These are phyloP conservation scores for Mandrillus leucophaeus DNA, from an alignment of 2,113 vertebrate species.

Conservation along the genomic window DNA sequence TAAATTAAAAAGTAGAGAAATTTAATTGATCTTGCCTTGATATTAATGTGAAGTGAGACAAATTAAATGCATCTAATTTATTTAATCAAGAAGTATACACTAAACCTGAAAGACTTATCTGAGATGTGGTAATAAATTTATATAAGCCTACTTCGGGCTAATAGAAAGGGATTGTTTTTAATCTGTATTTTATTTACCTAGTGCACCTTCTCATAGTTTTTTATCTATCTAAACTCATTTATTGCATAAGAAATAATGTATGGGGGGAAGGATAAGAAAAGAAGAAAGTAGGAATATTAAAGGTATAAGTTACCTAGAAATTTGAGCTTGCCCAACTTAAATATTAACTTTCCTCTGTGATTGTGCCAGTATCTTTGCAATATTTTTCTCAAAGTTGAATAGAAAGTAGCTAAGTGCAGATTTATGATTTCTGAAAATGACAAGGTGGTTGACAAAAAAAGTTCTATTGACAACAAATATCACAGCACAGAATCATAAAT, in stretches of 20 bases:
- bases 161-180: background rate
- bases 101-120: background rate
- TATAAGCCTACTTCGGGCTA: background rate
- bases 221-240: background rate
- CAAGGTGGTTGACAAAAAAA: background rate
- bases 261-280: background rate
- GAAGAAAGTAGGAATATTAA: background rate
- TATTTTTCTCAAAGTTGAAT: background rate
- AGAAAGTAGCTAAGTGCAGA: background rate
- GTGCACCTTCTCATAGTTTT: background rate
- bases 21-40: background rate
- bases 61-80: background rate
- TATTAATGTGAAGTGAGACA: background rate
- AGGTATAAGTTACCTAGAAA: background rate
- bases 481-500: background rate
- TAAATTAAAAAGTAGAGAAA: conserved; percentile 4
- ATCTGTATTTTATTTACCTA: background rate
- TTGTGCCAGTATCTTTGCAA: background rate
- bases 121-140: background rate
- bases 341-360: background rate
- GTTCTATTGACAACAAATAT: background rate
- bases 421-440: background rate
- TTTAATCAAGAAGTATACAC: background rate
- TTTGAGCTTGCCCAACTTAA: background rate
- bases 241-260: background rate